A percentile compares a stretch with the other conserved stretches of the same genome.
phyloP scores from a whole-genome alignment of 2,797 vertebrate species.

The Petrocephalus sullivani region DNA sequence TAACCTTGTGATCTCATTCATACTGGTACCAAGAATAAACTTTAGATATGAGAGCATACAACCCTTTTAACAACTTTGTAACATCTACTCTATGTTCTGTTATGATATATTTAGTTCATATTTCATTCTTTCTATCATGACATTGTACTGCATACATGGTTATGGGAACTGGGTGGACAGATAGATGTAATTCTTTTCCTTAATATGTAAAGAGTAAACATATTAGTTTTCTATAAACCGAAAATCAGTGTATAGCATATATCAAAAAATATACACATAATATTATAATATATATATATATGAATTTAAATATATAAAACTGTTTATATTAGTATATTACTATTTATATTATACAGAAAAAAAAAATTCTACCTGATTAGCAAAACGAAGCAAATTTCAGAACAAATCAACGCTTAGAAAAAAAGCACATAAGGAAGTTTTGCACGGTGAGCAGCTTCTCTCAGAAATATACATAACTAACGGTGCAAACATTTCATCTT shows the following conservation, averaged over 20 bases:
- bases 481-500: slow-evolving; percentile 44
- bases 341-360: background rate
- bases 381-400: slow-evolving; percentile 13
- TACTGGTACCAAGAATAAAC: background rate
- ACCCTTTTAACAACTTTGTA: background rate
- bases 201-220: slow-evolving; percentile 2
- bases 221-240: background rate
- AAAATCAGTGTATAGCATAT: background rate
- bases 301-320: background rate
- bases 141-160: background rate
- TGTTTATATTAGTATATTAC: background rate
- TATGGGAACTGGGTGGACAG: background rate
- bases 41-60: background rate
- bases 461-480: slow-evolving; percentile 44
- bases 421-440: slow-evolving; percentile 28
- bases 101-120: background rate
- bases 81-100: background rate
- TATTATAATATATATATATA: background rate
- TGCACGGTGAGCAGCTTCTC: slow-evolving; percentile 40
- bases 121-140: slow-evolving; percentile 1
- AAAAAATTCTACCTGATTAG: background rate
- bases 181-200: background rate
- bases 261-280: background rate
- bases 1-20: background rate
- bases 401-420: slow-evolving; percentile 37